A percentile compares a stretch with the other conserved stretches of the same genome.
Conservation (phyloP, 1,140 invertebrate species). For the Grapholita molesta region DNA sequence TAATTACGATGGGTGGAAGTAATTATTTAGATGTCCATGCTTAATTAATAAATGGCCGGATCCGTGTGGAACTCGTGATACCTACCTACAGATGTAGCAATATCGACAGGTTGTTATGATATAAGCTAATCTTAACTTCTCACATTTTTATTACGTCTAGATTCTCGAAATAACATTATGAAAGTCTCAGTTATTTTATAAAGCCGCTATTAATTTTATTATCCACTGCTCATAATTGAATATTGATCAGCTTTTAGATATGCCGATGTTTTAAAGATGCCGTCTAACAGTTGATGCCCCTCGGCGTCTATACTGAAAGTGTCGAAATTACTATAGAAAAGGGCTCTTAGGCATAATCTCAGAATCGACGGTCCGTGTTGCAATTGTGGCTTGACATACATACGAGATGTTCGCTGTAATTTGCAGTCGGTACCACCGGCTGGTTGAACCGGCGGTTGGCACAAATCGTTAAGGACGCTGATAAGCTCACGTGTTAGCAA, state of each 20-base stretch:
- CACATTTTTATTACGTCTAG: conserved; percentile 37
- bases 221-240: background rate
- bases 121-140: conserved; percentile 33
- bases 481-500: conserved; percentile 19
- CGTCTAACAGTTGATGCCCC: background rate
- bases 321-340: conserved; percentile 47
- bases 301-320: conserved; percentile 14
- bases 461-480: conserved; percentile 9
- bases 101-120: conserved; percentile 33
- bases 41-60: conserved; percentile 9
- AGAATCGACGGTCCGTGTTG: conserved; percentile 44
- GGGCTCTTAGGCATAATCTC: conserved; percentile 54
- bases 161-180: conserved; percentile 21
- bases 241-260: background rate
- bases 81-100: conserved; percentile 23
- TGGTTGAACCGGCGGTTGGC: conserved; percentile 24
- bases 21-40: conserved; percentile 7
- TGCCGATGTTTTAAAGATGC: background rate
- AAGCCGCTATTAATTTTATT: background rate
- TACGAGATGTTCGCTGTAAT: conserved; percentile 41
- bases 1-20: background rate
- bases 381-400: conserved; percentile 66
- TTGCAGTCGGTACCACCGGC: conserved; percentile 28
- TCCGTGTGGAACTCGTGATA: background rate
- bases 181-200: too few species aligned